phyloP scores from a whole-genome alignment of 1,140 invertebrate species.

The Babylonia areolata region DNA sequence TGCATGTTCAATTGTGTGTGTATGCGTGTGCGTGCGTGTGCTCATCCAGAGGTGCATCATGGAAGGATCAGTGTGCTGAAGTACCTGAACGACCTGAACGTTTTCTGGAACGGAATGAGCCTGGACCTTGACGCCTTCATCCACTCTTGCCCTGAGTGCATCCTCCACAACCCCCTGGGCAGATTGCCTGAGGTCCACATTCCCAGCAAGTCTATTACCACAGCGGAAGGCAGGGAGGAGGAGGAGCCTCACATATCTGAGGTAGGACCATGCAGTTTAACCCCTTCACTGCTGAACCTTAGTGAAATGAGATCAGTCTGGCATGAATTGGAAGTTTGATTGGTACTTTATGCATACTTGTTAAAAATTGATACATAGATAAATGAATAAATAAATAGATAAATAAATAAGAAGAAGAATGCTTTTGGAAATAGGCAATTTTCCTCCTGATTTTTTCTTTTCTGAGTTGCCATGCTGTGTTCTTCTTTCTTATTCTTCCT shows the following conservation, averaged over 20 bases:
- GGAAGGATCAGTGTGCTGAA: slow-evolving; percentile 37
- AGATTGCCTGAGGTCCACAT: not conserved
- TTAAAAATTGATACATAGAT: too few relatives aligned
- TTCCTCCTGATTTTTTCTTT: too few relatives aligned
- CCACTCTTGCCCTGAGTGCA: slow-evolving; percentile 52
- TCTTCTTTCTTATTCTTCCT: too few relatives aligned
- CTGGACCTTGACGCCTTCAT: slow-evolving; percentile 53
- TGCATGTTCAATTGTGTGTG: too few relatives aligned
- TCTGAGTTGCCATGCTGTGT: too few relatives aligned
- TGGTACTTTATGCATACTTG: too few relatives aligned
- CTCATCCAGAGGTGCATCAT: slow-evolving; percentile 43
- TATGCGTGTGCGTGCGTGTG: not conserved
- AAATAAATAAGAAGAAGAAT: too few relatives aligned
- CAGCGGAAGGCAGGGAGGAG: not conserved
- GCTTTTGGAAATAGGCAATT: too few relatives aligned
- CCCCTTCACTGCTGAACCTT: too few relatives aligned
- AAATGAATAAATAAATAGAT: too few relatives aligned
- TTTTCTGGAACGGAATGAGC: slow-evolving; percentile 55
- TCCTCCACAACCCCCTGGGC: slow-evolving; percentile 26
- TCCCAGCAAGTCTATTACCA: slow-evolving; percentile 19
- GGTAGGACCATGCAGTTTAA: not conserved
- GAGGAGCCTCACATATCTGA: slow-evolving; percentile 24
- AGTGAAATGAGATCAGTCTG: too few relatives aligned
- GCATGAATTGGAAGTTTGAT: too few relatives aligned
- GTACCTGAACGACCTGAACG: slow-evolving; percentile 33